Percentiles rank a stretch among this genome's conserved stretches.
Evolutionary conservation across 2,113 vertebrate genomes (phyloP).

Genomic region (Nanorana parkeri): DNA sequence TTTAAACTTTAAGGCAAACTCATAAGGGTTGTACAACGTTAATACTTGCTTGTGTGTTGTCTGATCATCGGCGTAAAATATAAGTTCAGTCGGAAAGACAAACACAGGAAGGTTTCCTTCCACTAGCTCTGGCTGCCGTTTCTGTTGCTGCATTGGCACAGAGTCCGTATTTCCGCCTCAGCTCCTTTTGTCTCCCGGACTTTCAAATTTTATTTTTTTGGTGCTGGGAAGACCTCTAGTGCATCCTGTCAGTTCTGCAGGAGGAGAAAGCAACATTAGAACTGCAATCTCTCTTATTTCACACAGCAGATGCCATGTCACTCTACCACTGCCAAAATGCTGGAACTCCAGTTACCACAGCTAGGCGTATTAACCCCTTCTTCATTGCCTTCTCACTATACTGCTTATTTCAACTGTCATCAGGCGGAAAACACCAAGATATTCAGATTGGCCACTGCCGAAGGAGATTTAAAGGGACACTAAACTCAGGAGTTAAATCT

Average conservation of each 20-base stretch:
- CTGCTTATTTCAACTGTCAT: no score
- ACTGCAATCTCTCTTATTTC: background rate
- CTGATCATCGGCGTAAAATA: conserved; percentile 98
- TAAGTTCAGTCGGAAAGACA: conserved; percentile 95
- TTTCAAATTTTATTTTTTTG: conserved; percentile 69
- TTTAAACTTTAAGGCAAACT: conserved; percentile 99
- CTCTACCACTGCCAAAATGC: background rate
- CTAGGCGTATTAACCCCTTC: background rate
- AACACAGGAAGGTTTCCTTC: conserved; percentile 99
- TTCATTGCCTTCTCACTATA: background rate
- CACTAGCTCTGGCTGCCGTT: conserved; percentile 96
- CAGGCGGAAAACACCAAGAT: no score
- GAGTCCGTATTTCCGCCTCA: conserved; percentile 79
- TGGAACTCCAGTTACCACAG: background rate
- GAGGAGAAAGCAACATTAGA: conserved; percentile 53
- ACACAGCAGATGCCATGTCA: background rate
- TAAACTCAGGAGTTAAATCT: no score
- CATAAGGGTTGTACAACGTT: conserved; percentile 98
- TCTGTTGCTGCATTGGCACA: conserved; percentile 98
- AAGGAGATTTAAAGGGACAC: no score
- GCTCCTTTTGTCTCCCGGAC: conserved; percentile 72
- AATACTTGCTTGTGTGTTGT: conserved; percentile 97
- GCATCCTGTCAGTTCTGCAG: conserved; percentile 78
- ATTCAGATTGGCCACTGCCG: no score
- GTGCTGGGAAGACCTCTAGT: conserved; percentile 76